These are phyloP conservation scores for Paedocypris micromegethes DNA, from an alignment of 2,797 vertebrate species.

Conservation along the genomic window DNA sequence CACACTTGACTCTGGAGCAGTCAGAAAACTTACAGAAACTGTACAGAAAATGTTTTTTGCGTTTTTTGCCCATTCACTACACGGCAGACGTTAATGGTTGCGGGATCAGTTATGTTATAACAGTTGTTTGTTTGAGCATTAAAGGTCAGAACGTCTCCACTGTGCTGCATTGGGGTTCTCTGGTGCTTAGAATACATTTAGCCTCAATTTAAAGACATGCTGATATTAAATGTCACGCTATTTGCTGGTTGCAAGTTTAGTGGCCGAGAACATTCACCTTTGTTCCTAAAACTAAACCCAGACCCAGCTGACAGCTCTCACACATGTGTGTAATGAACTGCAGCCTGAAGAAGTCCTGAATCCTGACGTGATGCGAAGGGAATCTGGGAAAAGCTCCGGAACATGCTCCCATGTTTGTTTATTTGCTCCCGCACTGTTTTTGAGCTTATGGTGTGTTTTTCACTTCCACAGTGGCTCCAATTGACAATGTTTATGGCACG, in stretches of 20 bases:
- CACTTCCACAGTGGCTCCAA: slow-evolving; percentile 77
- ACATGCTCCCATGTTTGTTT: neutral
- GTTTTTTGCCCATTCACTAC: too few species aligned
- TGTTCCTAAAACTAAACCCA: slow-evolving; percentile 12
- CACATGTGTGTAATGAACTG: slow-evolving; percentile 6
- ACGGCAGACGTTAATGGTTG: too few species aligned
- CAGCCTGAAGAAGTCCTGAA: neutral
- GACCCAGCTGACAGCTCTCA: neutral
- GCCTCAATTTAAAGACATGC: slow-evolving; percentile 1
- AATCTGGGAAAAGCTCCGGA: neutral
- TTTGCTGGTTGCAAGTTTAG: slow-evolving; percentile 1
- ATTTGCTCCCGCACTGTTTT: neutral
- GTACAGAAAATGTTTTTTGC: too few species aligned
- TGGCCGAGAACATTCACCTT: neutral
- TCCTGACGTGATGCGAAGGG: neutral
- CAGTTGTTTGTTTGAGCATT: too few species aligned
- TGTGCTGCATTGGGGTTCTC: neutral
- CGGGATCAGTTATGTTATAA: too few species aligned
- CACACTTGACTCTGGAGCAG: too few species aligned
- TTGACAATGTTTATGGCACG: slow-evolving; percentile 87
- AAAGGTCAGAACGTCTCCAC: too few species aligned
- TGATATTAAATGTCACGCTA: slow-evolving; percentile 16
- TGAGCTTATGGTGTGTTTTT: neutral
- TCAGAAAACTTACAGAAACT: too few species aligned
- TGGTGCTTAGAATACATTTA: neutral